A percentile compares a stretch with the other conserved stretches of the same genome.
Evolutionary conservation across 1,140 invertebrate genomes (phyloP).

Genomic region (Ceratitis capitata): DNA sequence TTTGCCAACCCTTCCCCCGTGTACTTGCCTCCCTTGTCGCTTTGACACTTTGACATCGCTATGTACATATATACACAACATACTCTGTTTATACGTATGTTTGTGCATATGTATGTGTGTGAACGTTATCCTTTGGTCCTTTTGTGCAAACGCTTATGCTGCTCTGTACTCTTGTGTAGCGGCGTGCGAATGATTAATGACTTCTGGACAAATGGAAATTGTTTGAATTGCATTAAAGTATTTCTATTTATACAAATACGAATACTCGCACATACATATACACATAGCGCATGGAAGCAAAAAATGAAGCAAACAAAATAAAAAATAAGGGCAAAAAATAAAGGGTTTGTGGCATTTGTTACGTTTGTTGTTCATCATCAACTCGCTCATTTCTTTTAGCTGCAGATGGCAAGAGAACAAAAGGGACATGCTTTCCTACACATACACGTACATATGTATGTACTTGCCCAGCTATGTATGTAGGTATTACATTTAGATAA

Average conservation of each 20-base stretch:
- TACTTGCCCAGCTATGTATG: not conserved
- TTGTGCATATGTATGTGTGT: too few species aligned
- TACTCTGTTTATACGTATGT: not conserved
- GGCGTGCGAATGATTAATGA: slow-evolving; percentile 45
- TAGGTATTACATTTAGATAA: slow-evolving; percentile 29
- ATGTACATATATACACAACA: not conserved
- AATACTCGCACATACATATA: too few species aligned
- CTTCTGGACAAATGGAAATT: slow-evolving; percentile 44
- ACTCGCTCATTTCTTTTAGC: not conserved
- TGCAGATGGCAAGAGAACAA: not conserved
- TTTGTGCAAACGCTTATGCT: not conserved
- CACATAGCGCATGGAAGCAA: too few species aligned
- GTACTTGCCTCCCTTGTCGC: not conserved
- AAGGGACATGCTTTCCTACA: too few species aligned
- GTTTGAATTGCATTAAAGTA: slow-evolving; percentile 43
- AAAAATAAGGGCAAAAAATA: too few species aligned
- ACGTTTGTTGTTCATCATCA: not conserved
- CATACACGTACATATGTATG: not conserved
- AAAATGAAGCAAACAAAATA: slow-evolving; percentile 27
- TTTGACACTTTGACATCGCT: slow-evolving; percentile 1
- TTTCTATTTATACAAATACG: slow-evolving; percentile 16
- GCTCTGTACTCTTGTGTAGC: slow-evolving; percentile 39
- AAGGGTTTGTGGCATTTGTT: slow-evolving; percentile 12
- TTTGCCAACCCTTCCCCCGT: not conserved
- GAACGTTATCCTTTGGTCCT: not conserved